phyloP scores from a whole-genome alignment of 2,113 vertebrate species.

The Hassar affinis region DNA sequence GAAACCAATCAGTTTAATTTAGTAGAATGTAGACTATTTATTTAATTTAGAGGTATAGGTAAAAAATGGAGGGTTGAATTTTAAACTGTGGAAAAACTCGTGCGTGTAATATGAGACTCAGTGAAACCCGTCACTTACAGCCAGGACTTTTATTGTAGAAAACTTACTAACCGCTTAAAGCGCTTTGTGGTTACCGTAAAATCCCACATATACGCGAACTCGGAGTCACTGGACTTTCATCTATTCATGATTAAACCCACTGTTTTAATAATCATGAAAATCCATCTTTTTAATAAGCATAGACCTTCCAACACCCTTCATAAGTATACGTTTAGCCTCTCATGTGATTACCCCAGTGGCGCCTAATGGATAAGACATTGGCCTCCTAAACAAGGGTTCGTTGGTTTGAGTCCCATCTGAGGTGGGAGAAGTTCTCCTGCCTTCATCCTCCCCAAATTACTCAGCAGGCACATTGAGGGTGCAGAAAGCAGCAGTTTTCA shows the following conservation, averaged over 20 bases:
- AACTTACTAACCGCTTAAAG: neutral
- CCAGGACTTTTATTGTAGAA: neutral
- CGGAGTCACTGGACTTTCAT: neutral
- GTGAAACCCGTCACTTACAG: neutral
- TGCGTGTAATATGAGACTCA: neutral
- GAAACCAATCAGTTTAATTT: neutral
- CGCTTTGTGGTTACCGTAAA: neutral
- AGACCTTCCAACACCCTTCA: neutral
- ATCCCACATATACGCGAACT: neutral
- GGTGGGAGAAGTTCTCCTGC: neutral
- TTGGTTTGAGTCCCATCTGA: constrained; percentile 60
- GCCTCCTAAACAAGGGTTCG: constrained; percentile 62
- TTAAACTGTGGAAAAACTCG: neutral
- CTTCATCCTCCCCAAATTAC: no score
- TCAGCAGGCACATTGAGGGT: no score
- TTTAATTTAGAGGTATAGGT: neutral
- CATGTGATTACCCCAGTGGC: constrained; percentile 69
- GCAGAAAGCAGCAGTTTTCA: no score
- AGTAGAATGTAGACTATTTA: neutral
- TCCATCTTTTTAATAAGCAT: no score
- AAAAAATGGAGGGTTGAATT: neutral
- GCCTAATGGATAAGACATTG: constrained; percentile 83
- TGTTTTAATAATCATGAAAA: neutral
- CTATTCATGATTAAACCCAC: neutral
- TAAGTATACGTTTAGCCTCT: rapidly evolving